Base-by-base conservation (phyloP, 2,797 vertebrate genomes). In the Leptodactylus fallax region DNA sequence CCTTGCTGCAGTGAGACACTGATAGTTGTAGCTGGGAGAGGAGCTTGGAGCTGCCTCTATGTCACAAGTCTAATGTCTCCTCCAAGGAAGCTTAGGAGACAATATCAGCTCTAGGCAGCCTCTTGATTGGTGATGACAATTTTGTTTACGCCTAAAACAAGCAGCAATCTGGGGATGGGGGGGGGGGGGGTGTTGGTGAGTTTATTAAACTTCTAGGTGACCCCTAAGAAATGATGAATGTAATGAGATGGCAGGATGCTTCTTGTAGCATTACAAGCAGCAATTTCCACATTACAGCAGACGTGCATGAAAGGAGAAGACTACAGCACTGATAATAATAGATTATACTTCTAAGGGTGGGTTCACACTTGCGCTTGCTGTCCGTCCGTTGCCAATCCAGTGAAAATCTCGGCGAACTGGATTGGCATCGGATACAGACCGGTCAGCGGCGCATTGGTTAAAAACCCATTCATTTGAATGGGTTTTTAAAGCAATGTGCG, bases 101-200 rank as follows among this genome's bases (percentile, higher is more conserved):
- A 81, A 79, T 71, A 69, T 19, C 13, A 19, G 63, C 78, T 72
- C 25, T 61, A 23, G 36, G 85, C 77, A 4, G 1, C 27, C 21
- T 56, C 53, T 60, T 80, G 63, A 86, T 81, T 25, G 14, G 25
- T 49, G 77, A 23, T 81, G 85, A 86, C 85, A 67, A 72, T 71
- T 60, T 69, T 86, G 63, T 86, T 86, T 86, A 86, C 6, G 67
- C 55, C 85, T 81, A 53, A 80, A 87, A 81, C 67, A 53, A 81
- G n/a, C 58, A 23, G 25, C 19, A 27, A 74, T 74, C 17, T 69
- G 53, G 17, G 51, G 27, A 17, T 19, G 45, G 56, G 21, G 53
- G 65, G 27, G 53, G n/a, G n/a, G n/a, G n/a, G n/a, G n/a, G n/a
- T n/a, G n/a, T 36, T 36, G 36, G 65, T 3, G 47, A 7, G 45